These are phyloP conservation scores for Tringa solitaria DNA, from an alignment of 2,113 vertebrate genomes.

Conservation along the genomic window DNA sequence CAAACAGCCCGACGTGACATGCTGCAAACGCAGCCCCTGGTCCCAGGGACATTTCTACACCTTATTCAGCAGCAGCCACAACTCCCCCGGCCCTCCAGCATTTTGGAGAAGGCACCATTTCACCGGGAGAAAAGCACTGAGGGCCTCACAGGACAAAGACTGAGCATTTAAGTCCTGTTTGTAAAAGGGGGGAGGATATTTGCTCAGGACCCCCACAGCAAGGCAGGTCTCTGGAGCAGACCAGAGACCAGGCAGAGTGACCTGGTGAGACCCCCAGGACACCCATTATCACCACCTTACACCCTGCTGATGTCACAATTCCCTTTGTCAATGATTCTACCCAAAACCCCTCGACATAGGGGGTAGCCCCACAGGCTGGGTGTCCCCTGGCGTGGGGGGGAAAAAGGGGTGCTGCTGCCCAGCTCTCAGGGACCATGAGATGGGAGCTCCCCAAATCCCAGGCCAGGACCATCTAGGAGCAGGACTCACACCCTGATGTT, in stretches of 20 bases:
- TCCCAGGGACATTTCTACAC: not conserved
- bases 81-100: no score
- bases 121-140: not conserved
- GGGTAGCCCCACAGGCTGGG: not conserved
- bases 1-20: rapidly evolving
- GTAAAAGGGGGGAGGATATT: not conserved
- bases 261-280: not conserved
- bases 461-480: not conserved
- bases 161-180: not conserved
- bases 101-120: not conserved
- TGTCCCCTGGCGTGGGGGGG: not conserved
- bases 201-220: not conserved
- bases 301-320: not conserved
- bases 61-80: not conserved
- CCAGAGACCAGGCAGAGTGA: no score
- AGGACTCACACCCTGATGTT: no score
- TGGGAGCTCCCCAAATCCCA: not conserved
- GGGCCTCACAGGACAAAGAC: no score
- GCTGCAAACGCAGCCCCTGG: rapidly evolving
- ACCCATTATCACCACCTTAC: no score
- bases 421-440: not conserved
- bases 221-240: not conserved
- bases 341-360: not conserved
- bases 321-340: not conserved
- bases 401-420: not conserved